Evolutionary conservation across 1,140 invertebrate genomes (phyloP).

Genomic region (Delia radicum): DNA sequence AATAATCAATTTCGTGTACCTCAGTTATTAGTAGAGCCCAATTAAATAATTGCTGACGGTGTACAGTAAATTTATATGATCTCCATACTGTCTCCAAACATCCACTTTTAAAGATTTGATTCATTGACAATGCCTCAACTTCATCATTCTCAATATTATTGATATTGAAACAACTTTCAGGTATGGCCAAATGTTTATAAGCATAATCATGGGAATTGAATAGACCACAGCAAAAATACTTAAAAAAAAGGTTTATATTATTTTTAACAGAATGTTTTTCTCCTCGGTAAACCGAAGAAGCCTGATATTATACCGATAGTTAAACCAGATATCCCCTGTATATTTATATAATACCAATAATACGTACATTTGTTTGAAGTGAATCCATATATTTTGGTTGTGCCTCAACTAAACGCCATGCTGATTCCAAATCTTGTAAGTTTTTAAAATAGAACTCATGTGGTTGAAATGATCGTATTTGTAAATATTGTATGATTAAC

Average conservation of each 20-base stretch:
- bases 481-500: slow-evolving; percentile 41
- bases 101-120: neutral
- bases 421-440: slow-evolving; percentile 40
- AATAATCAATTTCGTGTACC: slow-evolving; percentile 4
- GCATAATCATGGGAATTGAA: slow-evolving; percentile 41
- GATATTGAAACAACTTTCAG: slow-evolving; percentile 44
- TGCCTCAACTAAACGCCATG: slow-evolving; percentile 37
- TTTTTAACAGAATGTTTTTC: too few species aligned
- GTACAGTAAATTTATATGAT: slow-evolving; percentile 1
- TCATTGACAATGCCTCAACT: neutral
- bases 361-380: slow-evolving; percentile 33
- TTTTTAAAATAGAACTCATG: slow-evolving; percentile 31
- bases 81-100: slow-evolving; percentile 25
- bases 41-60: slow-evolving; percentile 25
- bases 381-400: slow-evolving; percentile 39
- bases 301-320: too few species aligned
- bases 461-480: slow-evolving; percentile 38
- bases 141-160: neutral
- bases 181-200: slow-evolving; percentile 37
- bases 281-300: too few species aligned
- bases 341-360: too few species aligned
- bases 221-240: slow-evolving; percentile 42
- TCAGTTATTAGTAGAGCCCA: slow-evolving; percentile 21
- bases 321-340: too few species aligned
- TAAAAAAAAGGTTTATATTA: neutral